Conservation (phyloP, 2,888 invertebrate species). For the Slavum lentiscoides region DNA sequence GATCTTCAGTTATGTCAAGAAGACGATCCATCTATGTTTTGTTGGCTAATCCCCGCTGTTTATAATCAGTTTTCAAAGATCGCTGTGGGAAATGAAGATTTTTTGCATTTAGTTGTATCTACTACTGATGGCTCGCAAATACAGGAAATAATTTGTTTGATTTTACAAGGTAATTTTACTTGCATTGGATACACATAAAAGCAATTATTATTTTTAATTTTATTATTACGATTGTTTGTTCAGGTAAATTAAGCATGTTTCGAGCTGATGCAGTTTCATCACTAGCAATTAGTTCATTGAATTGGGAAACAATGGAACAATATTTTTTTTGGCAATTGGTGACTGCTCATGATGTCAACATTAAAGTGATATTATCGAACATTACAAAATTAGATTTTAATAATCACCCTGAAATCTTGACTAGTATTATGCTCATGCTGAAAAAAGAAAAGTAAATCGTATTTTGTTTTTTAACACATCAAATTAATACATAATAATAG, state of each 20-base stretch:
- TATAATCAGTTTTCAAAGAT: slow-evolving; percentile 87
- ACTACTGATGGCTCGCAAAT: slow-evolving; percentile 88
- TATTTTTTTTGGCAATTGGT: slow-evolving; percentile 96
- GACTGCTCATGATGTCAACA: slow-evolving; percentile 88
- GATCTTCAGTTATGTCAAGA: slow-evolving; percentile 86
- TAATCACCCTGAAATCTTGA: slow-evolving; percentile 89
- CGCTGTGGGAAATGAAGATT: slow-evolving; percentile 83
- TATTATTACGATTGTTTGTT: slow-evolving; percentile 6
- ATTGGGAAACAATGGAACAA: slow-evolving; percentile 97
- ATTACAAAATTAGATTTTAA: slow-evolving; percentile 79
- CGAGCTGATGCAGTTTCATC: slow-evolving; percentile 76
- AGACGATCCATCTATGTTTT: slow-evolving; percentile 83
- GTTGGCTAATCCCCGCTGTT: slow-evolving; percentile 90
- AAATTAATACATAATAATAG: not conserved
- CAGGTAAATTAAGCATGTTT: slow-evolving; percentile 70
- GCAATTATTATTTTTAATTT: not conserved
- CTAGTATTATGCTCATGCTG: slow-evolving; percentile 84
- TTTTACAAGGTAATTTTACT: slow-evolving; percentile 75
- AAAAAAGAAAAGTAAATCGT: slow-evolving; percentile 78
- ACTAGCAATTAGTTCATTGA: slow-evolving; percentile 79
- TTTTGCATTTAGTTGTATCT: slow-evolving; percentile 86
- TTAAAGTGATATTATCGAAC: slow-evolving; percentile 83
- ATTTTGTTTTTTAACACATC: not conserved
- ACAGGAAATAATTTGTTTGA: slow-evolving; percentile 86
- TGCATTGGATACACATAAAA: not conserved